Evolutionary conservation across 2,113 vertebrate species (phyloP).

Genomic region (Tyrannus savana): DNA sequence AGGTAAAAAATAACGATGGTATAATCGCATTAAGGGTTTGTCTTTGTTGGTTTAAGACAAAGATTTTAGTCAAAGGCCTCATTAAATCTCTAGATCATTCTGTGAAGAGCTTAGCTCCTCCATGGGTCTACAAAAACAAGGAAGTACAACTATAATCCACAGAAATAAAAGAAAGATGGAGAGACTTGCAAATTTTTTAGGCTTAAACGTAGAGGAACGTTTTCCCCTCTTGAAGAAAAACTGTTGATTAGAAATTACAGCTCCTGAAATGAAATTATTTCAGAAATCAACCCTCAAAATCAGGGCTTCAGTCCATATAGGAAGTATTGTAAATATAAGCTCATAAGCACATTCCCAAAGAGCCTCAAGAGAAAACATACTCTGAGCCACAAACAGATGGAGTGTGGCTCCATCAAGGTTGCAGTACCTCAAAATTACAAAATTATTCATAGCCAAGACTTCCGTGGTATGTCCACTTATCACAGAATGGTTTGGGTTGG

Average conservation of each 20-base stretch:
- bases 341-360: background rate
- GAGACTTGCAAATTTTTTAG: background rate
- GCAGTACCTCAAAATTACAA: background rate
- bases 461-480: background rate
- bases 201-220: background rate
- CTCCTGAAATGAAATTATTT: background rate
- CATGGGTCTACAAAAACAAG: background rate
- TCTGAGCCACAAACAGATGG: background rate
- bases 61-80: constrained; percentile 61
- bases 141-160: background rate
- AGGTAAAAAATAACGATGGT: constrained; percentile 53
- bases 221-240: background rate
- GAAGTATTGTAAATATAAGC: background rate
- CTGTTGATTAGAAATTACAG: background rate
- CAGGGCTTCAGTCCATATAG: background rate
- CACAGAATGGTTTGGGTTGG: background rate
- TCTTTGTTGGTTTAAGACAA: constrained; percentile 64
- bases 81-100: constrained; percentile 44
- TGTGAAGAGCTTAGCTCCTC: constrained; percentile 22
- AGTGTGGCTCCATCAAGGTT: background rate
- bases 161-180: background rate
- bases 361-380: background rate
- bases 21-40: constrained; percentile 68
- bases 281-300: background rate
- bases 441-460: background rate